Conservation (phyloP, 64 coral and sea anemone species). For the Actinia tenebrosa region DNA sequence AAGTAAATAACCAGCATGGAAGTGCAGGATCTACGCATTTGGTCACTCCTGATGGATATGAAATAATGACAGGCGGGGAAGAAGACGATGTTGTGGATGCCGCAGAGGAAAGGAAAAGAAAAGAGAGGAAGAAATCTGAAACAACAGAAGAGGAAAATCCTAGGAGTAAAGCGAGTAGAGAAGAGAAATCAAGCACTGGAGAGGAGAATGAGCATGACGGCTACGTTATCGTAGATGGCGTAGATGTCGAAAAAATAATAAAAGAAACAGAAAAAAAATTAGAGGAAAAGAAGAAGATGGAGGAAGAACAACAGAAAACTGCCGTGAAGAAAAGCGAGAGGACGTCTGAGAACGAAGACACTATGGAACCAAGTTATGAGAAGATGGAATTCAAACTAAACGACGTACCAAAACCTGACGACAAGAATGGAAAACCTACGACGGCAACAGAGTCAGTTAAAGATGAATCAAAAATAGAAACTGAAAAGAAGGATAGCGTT, state of each 20-base stretch:
- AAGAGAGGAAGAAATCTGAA: background rate
- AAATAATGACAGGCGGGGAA: conserved; percentile 23
- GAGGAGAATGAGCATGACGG: conserved; percentile 19
- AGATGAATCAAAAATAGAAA: background rate
- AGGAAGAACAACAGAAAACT: background rate
- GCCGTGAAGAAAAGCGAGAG: background rate
- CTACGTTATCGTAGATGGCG: conserved; percentile 43
- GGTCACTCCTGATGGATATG: conserved; percentile 57
- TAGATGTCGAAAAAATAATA: conserved; percentile 47
- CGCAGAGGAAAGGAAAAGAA: background rate
- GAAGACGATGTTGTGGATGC: conserved; percentile 6
- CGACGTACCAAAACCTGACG: background rate
- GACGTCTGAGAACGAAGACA: background rate
- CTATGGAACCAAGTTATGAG: conserved; percentile 5
- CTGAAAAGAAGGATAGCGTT: background rate
- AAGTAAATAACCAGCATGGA: background rate
- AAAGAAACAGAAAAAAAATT: conserved; percentile 23
- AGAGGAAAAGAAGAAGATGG: background rate
- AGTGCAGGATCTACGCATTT: background rate
- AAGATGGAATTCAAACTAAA: background rate
- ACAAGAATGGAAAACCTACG: background rate
- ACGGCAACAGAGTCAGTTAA: background rate
- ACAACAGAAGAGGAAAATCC: background rate
- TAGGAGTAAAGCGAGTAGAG: background rate
- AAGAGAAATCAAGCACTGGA: background rate